phyloP scores from a whole-genome alignment of 2,888 invertebrate species.

The Ennomos fuscantarius region DNA sequence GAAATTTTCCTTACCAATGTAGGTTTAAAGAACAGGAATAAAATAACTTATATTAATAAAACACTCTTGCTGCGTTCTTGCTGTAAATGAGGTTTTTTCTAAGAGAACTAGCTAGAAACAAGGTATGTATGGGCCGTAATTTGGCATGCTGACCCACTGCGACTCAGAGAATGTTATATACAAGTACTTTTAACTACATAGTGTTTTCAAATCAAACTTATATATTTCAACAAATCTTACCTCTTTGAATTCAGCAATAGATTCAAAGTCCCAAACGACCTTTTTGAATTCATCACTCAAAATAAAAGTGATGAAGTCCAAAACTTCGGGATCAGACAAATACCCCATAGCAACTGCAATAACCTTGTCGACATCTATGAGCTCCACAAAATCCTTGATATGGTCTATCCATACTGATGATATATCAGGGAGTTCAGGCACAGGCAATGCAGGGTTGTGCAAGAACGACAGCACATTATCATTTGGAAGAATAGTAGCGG shows the following conservation, averaged over 20 bases:
- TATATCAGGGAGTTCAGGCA: conserved; percentile 9
- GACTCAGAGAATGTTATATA: no score
- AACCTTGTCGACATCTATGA: conserved; percentile 50
- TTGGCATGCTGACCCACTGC: no score
- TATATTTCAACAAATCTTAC: conserved; percentile 35
- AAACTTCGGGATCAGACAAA: conserved; percentile 51
- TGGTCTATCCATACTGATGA: conserved; percentile 45
- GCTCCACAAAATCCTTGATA: conserved; percentile 47
- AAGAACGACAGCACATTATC: conserved; percentile 14
- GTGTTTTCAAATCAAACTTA: no score
- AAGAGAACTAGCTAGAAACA: no score
- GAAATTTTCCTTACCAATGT: no score
- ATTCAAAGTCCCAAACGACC: conserved; percentile 48
- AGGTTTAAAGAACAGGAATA: no score
- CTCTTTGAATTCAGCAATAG: conserved; percentile 55
- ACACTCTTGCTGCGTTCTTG: no score
- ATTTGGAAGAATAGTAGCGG: conserved; percentile 19
- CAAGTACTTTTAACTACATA: no score
- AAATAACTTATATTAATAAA: no score
- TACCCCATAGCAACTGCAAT: conserved; percentile 45
- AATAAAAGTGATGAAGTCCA: conserved; percentile 48
- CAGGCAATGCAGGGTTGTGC: neutral
- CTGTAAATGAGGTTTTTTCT: no score
- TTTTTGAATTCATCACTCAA: conserved; percentile 48
- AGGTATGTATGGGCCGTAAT: no score